Percentiles rank a stretch among this genome's conserved stretches.
These are phyloP conservation scores for Drosophila bocqueti DNA, from an alignment of 1,140 invertebrate species.

Conservation along the genomic window DNA sequence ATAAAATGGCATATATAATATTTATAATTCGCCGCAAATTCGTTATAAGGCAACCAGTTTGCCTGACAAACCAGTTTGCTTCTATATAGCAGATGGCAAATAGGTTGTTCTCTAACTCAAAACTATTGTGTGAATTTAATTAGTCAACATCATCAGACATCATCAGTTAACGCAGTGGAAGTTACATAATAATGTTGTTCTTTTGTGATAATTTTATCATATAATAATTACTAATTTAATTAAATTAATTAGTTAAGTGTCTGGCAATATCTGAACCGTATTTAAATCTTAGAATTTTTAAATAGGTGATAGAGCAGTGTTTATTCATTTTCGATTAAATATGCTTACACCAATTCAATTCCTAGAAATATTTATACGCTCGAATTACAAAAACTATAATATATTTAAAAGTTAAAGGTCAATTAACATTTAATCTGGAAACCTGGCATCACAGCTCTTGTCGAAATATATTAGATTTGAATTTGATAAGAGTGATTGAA, in stretches of 20 bases:
- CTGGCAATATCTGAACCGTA: background rate
- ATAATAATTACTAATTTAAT: background rate
- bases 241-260: background rate
- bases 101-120: background rate
- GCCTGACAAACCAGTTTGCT: conserved; percentile 18
- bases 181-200: background rate
- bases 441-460: background rate
- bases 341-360: background rate
- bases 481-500: background rate
- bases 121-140: conserved; percentile 12
- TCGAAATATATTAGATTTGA: background rate
- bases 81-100: background rate
- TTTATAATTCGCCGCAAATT: background rate
- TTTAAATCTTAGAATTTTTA: background rate
- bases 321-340: background rate
- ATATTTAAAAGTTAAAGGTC: background rate
- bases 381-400: no score
- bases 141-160: background rate
- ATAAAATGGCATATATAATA: background rate
- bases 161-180: background rate
- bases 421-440: background rate
- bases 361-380: background rate
- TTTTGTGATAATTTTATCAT: background rate
- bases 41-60: conserved; percentile 15
- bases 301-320: background rate